Evolutionary conservation across 2,113 vertebrate species (phyloP).

Genomic region (Nymphicus hollandicus): DNA sequence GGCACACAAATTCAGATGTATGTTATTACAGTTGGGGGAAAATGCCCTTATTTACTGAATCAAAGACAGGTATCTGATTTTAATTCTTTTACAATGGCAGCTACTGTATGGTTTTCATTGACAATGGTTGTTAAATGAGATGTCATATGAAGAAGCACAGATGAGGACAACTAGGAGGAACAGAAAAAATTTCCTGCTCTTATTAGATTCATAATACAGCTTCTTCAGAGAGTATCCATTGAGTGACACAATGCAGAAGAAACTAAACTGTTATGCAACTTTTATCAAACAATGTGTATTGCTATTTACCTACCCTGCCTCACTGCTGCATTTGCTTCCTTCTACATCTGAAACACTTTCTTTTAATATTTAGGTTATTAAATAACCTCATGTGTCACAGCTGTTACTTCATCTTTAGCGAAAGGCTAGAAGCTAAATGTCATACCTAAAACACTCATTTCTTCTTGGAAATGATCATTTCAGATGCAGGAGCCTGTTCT

Average conservation of each 20-base stretch:
- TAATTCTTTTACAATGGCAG: not conserved
- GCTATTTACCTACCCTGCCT: not conserved
- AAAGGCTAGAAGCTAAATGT: conserved; percentile 29
- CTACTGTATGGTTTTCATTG: not conserved
- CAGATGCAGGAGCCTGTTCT: not conserved
- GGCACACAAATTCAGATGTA: not conserved
- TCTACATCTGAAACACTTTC: not conserved
- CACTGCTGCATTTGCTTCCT: not conserved
- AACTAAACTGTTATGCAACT: not conserved
- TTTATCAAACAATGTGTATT: not conserved
- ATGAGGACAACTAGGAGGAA: not conserved
- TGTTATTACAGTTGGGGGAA: not conserved
- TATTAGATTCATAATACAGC: not conserved
- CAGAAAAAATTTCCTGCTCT: not conserved
- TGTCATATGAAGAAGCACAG: not conserved
- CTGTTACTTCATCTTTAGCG: not conserved
- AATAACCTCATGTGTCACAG: not conserved
- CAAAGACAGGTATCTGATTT: not conserved
- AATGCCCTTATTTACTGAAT: not conserved
- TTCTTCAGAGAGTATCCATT: not conserved
- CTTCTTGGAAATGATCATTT: not conserved
- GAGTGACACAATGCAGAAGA: not conserved
- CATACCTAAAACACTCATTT: not conserved
- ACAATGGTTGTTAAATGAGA: not conserved
- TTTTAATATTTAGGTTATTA: conserved; percentile 27